Base-by-base conservation (phyloP, 2,113 vertebrate species). In the Dunckerocampus dactyliophorus region DNA sequence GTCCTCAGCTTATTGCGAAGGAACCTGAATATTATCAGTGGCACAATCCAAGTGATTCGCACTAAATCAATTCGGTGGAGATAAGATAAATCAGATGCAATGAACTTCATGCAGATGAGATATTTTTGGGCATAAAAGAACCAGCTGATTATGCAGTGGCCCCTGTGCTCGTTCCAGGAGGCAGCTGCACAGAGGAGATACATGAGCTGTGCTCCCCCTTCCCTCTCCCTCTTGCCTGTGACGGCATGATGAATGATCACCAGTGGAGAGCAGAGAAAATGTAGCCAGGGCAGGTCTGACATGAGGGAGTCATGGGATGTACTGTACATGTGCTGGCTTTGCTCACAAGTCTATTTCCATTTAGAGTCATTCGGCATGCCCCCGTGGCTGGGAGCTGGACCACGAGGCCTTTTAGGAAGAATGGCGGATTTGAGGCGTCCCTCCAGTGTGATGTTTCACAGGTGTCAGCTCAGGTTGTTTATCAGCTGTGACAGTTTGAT, bases 171-270 rank as follows among this genome's bases (percentile, higher is more conserved):
- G 58, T 72, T 82, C 64, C 74, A 75, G 59, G 63, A 80, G 75
- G 67, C 52, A n/a, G 46, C 65, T 55, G 72, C 20, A 66, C 62
- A 45, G 61, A 59, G 22, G 65, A 77, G 79, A 72, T 71, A 59
- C 72, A 65, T 21, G 62, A 81, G 69, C 69, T 5, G 45, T 14
- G 47, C 45, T 65, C 20, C 55, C 48, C 56, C 22, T 75, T 42
- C 21, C 65, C 17, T 14, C 34, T 8, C n/a, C 19, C 6, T 8
- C 54, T 48, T 19, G 48, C 62, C 17, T 65, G 72, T 77, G 83
- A 80, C 47, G 73, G 68, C 48, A 77, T 84, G 83, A 88, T 87
- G 75, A 82, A 84, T 76, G 80, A 78, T 77, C 24, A 63, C 81
- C 62, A 22, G 50, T 24, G 58, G 80, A 63, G 65, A 51, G 50